A percentile compares a stretch with the other conserved stretches of the same genome.
Conservation (phyloP, 2,797 vertebrate genomes). For the Mus spretus region DNA sequence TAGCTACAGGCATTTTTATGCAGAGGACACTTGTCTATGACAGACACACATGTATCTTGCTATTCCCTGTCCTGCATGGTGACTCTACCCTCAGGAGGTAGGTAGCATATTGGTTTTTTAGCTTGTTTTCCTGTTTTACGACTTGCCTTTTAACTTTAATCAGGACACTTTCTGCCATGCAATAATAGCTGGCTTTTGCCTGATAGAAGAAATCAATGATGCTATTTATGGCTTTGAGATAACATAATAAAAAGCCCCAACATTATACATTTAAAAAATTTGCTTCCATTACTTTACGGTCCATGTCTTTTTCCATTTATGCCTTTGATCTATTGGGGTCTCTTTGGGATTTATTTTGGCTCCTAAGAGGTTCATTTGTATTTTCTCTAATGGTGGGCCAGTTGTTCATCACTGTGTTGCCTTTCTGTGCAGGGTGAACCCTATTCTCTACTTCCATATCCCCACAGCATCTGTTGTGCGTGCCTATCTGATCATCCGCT, state of each 20-base stretch:
- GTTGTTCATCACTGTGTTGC: not conserved
- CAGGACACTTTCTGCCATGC: not conserved
- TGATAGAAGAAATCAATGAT: slow-evolving; percentile 27
- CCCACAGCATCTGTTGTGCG: not conserved
- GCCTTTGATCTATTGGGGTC: not conserved
- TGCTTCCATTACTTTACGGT: slow-evolving; percentile 12
- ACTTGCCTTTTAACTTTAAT: slow-evolving; percentile 40
- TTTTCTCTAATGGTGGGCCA: not conserved
- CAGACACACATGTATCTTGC: not conserved
- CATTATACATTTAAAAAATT: not conserved
- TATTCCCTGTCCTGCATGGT: not conserved
- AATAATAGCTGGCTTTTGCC: slow-evolving; percentile 25
- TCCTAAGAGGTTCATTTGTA: not conserved
- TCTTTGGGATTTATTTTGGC: slow-evolving; percentile 28
- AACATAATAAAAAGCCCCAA: slow-evolving; percentile 32
- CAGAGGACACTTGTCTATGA: not conserved
- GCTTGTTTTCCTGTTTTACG: not conserved
- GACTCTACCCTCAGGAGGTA: slow-evolving; percentile 21
- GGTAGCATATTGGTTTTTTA: not conserved
- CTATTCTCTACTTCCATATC: too few relatives aligned
- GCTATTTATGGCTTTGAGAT: not conserved
- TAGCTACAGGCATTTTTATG: not conserved
- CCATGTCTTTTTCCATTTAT: slow-evolving; percentile 2
- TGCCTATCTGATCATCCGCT: not conserved
- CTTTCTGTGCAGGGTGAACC: not conserved